Conservation (phyloP, 2,797 vertebrate species). For the Fringilla coelebs region DNA sequence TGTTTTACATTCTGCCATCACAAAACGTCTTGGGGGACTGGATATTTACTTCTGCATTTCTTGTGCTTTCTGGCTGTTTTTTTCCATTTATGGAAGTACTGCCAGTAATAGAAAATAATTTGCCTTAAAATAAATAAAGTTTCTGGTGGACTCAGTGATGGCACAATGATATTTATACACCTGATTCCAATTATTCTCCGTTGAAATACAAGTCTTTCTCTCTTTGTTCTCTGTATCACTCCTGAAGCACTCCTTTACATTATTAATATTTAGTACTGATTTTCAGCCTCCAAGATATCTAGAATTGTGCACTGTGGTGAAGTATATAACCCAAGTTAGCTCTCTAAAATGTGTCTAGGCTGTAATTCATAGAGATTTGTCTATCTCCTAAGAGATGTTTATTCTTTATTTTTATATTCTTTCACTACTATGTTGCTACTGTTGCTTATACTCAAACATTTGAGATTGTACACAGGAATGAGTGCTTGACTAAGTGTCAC, state of each 20-base stretch:
- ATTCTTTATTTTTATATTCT: not conserved
- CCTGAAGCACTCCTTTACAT: not conserved
- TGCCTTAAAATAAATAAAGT: not conserved
- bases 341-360: not conserved
- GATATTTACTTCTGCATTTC: not conserved
- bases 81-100: not conserved
- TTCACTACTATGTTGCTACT: not conserved
- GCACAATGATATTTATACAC: not conserved
- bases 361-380: not conserved
- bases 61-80: not conserved
- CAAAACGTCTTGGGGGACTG: not conserved
- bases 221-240: not conserved
- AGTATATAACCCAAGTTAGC: not conserved
- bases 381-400: not conserved
- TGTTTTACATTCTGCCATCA: not conserved
- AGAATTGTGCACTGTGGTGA: not conserved
- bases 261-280: not conserved
- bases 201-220: not conserved
- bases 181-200: not conserved
- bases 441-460: not conserved
- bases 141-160: not conserved
- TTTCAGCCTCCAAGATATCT: not conserved
- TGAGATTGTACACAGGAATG: not conserved
- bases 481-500: not conserved
- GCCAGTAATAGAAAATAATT: not conserved